These are phyloP conservation scores for Antigone vipio DNA, from an alignment of 2,113 vertebrate genomes.

Conservation along the genomic window DNA sequence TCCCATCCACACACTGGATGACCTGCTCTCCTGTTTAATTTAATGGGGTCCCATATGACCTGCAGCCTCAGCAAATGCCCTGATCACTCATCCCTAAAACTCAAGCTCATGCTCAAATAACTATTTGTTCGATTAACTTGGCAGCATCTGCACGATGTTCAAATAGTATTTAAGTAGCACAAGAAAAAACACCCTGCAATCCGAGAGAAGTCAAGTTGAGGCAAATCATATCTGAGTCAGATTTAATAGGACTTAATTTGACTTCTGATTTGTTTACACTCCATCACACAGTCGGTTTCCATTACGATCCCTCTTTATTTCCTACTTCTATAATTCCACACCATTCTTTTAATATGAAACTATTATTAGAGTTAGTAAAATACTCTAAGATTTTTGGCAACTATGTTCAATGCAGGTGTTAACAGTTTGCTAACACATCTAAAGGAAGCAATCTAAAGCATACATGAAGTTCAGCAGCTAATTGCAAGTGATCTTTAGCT, in stretches of 20 bases:
- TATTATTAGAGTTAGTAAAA: background rate
- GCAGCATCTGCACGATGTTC: background rate
- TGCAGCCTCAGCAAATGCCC: background rate
- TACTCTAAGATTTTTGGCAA: background rate
- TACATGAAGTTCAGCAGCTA: background rate
- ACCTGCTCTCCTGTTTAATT: background rate
- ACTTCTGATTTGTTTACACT: constrained; percentile 38
- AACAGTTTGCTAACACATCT: background rate
- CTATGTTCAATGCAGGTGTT: background rate
- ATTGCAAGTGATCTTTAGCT: background rate
- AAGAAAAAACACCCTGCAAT: background rate
- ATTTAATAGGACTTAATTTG: constrained; percentile 28
- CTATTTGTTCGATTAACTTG: background rate
- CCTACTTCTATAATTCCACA: background rate
- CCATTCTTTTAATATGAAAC: background rate
- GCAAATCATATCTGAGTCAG: background rate
- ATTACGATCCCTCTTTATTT: background rate
- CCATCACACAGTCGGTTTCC: constrained; percentile 14
- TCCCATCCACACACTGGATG: background rate
- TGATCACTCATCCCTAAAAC: background rate
- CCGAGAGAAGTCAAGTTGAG: background rate
- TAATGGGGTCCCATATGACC: background rate
- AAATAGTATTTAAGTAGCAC: background rate
- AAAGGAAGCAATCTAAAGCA: background rate
- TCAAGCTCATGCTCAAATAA: background rate